Percentiles rank a stretch among this genome's conserved stretches.
Conservation (phyloP, 2,888 invertebrate genomes). For the Dolomedes plantarius region DNA sequence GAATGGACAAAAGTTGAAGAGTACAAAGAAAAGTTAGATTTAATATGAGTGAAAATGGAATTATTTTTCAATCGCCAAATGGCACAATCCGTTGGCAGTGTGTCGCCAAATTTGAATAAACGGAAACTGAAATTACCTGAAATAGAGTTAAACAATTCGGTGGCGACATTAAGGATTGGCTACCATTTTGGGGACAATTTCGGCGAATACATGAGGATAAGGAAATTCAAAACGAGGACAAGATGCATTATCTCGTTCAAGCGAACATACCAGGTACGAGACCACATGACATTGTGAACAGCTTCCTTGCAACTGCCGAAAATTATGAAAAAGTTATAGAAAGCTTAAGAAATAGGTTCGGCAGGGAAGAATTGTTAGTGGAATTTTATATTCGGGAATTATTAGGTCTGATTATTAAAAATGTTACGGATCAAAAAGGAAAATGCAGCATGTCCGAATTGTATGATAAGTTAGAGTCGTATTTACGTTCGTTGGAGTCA, state of each 20-base stretch:
- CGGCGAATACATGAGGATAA: conserved; percentile 73
- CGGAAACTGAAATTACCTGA: conserved; percentile 70
- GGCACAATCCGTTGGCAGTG: too few relatives aligned
- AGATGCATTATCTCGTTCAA: conserved; percentile 74
- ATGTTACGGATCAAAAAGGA: background rate
- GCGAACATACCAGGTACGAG: conserved; percentile 70
- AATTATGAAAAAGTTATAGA: conserved; percentile 74
- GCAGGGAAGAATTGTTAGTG: conserved; percentile 73
- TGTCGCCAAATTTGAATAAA: background rate
- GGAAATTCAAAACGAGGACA: conserved; percentile 22
- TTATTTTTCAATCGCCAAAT: too few relatives aligned
- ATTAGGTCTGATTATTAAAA: conserved; percentile 73
- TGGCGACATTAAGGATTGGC: conserved; percentile 73
- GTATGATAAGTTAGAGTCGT: conserved; percentile 50
- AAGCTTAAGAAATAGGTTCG: conserved; percentile 58
- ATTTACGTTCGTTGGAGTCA: conserved; percentile 51
- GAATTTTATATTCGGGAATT: conserved; percentile 74
- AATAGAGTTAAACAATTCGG: conserved; percentile 73
- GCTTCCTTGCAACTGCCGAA: conserved; percentile 67
- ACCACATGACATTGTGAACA: conserved; percentile 73
- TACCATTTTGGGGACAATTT: conserved; percentile 74
- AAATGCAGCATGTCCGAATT: conserved; percentile 17
- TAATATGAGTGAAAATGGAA: too few relatives aligned
- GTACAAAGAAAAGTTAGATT: too few relatives aligned
- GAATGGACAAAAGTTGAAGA: too few relatives aligned